These are phyloP conservation scores for Drosophila neocordata DNA, from an alignment of 1,140 invertebrate species.

Conservation along the genomic window DNA sequence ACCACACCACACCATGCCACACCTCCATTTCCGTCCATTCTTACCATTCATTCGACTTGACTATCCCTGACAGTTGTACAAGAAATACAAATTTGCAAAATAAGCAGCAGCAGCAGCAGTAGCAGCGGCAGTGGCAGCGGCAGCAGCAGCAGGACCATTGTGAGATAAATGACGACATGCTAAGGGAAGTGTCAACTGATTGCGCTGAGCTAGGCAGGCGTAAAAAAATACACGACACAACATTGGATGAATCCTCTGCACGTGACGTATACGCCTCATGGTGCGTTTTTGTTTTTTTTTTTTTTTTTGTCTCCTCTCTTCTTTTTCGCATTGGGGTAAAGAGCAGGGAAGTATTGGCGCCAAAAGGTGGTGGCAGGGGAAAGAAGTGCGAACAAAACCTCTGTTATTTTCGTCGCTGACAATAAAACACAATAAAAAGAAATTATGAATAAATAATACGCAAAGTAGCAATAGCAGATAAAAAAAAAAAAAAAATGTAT, in stretches of 20 bases:
- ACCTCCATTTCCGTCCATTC: constrained; percentile 14
- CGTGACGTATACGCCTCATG: constrained; percentile 78
- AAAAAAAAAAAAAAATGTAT: constrained; percentile 36
- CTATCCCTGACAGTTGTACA: constrained; percentile 71
- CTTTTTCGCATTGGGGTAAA: constrained; percentile 25
- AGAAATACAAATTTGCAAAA: constrained; percentile 81
- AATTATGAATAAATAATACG: constrained; percentile 79
- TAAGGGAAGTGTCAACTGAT: constrained; percentile 80
- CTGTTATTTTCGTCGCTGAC: constrained; percentile 28
- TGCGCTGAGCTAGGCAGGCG: constrained; percentile 79
- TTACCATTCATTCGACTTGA: constrained; percentile 27
- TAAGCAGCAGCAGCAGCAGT: constrained; percentile 65
- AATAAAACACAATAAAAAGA: constrained; percentile 80
- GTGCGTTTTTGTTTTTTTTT: constrained; percentile 42
- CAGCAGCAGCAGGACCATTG: constrained; percentile 46
- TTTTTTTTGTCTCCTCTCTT: neutral
- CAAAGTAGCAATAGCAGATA: constrained; percentile 62
- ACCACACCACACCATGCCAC: constrained; percentile 7
- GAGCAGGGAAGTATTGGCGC: neutral
- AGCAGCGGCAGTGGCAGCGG: neutral
- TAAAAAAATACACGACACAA: constrained; percentile 58
- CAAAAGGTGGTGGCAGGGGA: neutral
- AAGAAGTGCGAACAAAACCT: neutral
- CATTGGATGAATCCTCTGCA: constrained; percentile 49
- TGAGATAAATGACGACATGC: constrained; percentile 77